Percentiles rank a stretch among this genome's conserved stretches.
Conservation (phyloP, 2,888 invertebrate genomes). For the Mesorhabditis sp. region DNA sequence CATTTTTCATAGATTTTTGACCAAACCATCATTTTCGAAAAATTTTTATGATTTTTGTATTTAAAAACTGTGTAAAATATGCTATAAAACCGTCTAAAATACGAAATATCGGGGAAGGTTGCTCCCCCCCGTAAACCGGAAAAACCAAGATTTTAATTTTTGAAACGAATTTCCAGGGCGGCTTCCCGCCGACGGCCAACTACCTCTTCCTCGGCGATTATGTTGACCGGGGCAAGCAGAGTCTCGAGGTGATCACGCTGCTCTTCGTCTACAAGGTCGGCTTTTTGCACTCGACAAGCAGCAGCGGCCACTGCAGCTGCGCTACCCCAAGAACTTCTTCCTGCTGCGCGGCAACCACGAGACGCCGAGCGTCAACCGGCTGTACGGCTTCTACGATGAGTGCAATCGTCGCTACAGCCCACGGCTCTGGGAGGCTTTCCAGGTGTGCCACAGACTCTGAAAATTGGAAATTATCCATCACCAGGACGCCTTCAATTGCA, state of each 20-base stretch:
- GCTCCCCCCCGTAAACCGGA: too few species aligned
- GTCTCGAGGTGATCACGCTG: constrained; percentile 39
- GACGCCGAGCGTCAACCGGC: constrained; percentile 50
- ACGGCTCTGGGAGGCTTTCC: constrained; percentile 19
- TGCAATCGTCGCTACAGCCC: constrained; percentile 38
- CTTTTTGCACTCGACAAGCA: constrained; percentile 28
- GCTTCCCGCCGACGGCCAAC: constrained; percentile 42
- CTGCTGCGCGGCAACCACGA: constrained; percentile 56
- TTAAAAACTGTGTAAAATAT: too few species aligned
- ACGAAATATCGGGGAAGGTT: too few species aligned
- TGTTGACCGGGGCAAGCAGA: constrained; percentile 45
- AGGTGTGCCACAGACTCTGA: constrained; percentile 32
- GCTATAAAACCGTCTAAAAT: too few species aligned
- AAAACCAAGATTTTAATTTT: too few species aligned
- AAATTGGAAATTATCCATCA: constrained; percentile 30
- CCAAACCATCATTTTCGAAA: too few species aligned
- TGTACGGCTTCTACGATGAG: constrained; percentile 57
- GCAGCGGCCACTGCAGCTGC: constrained; percentile 15
- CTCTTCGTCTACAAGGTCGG: constrained; percentile 25
- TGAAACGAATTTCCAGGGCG: constrained; percentile 18
- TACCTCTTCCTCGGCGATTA: constrained; percentile 47
- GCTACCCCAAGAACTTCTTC: constrained; percentile 55
- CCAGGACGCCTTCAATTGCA: constrained; percentile 55
- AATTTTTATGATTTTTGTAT: too few species aligned
- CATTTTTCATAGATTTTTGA: too few species aligned